Base-by-base conservation (phyloP, 2,113 vertebrate genomes). In the Pachycephala philippinensis region DNA sequence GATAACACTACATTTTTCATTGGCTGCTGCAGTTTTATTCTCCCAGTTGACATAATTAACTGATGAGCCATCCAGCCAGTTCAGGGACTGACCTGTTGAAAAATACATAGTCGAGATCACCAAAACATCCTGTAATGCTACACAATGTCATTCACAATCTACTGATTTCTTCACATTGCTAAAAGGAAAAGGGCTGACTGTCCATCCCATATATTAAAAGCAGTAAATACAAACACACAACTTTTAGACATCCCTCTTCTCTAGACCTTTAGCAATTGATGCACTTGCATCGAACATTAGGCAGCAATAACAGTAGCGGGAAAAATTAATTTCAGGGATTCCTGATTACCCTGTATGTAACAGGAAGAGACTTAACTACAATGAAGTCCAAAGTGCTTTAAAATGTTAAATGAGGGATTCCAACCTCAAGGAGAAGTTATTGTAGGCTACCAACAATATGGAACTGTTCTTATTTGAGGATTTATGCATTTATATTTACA, bases 31-130 rank as follows among this genome's bases (percentile, higher is more conserved):
- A 63, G 57, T 96, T 89, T 90, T 95, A 14, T 96, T 97, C 57
- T 90, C 97, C 99, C 99, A 99, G 93, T 99, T 99, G 16, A 96
- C 94, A 61, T 98, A 99, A 64, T 68, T 93, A 89, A 98, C 84
- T 27, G 94, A 80, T 15, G 99, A 99, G 79, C 99, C 99, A 70
- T 99, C 99, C 37, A 98, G 75, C 99, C 99, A 99, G 59, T 66
- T 97, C 87, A 98, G 94, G 57, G 97, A 94, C 23, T 84, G 83
- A 93, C 85, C 98, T 98, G 85, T 66, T 96, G 57, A 78, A 14
- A n/a, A 56, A 77, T 94, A 54, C 92, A 45, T 6, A 86, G 30
- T 84, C 60, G 75, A 93, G 69, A 71, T 72, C 33, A 84, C 35
- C 33, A 84, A 42, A 91, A 86, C 22, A 33, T 42, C 13, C 30